Evolutionary conservation across 2,113 vertebrate genomes (phyloP), one percentile per base, ranked within the genome.

Genomic region (Microtus ochrogaster): DNA sequence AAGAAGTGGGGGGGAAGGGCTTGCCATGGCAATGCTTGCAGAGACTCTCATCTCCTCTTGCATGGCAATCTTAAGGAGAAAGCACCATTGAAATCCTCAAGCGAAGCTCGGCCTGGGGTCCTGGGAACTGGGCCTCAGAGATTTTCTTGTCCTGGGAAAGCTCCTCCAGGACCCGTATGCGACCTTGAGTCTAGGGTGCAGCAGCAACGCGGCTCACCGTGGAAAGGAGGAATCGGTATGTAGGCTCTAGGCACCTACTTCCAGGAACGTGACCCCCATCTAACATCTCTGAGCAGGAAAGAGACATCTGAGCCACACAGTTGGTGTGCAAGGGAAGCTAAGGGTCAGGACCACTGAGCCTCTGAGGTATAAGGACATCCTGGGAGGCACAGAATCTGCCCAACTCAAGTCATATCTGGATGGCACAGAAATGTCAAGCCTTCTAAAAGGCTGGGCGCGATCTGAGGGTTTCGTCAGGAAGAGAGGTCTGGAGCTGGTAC

Each of bases 11-110:
- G 65, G 16, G 49, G 36, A 73, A 77, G 77, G 55, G 97, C 92
- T 98, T 98, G 98, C 98, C 97, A 98, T 98, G 91, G 98, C 97
- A 98, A 97, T 85, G 82, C 49, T 77, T 89, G 96, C 97, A 97
- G 96, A 97, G 96, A 77, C 10, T 96, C 95, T 97, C 89, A 97
- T 94, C 91, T 95, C 61, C 13, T 96, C 97, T 98, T 97, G 98
- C 84, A 97, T 97, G 98, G 98, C 98, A 97, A 97, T 65, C 96
- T 96, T 95, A 87, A 97, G 97, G 95, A 82, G 97, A 96, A 95
- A 96, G 97, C 96, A 98, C 98, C 97, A 98, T 95, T 98, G 98
- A 98, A 98, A 98, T 97, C 97, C 93, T 93, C 92, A 91, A 94
- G 92, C 92, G 95, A 91, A 94, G 92, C 93, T 98, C 94, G 88